These are phyloP conservation scores for Pocota personata DNA, from an alignment of 2,888 invertebrate genomes.

Conservation along the genomic window DNA sequence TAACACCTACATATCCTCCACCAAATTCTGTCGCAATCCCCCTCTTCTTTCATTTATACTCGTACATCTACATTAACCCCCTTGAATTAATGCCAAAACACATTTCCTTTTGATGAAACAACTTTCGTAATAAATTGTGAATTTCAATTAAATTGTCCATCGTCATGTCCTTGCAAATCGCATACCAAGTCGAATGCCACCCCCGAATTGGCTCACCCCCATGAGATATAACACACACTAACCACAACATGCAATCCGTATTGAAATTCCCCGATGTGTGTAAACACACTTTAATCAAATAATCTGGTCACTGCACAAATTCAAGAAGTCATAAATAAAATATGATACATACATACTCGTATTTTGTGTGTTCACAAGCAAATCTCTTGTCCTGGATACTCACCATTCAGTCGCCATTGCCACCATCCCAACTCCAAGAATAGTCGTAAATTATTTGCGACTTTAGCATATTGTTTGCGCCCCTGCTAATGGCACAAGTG, in stretches of 20 bases:
- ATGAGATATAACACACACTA: not conserved
- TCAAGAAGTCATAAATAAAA: conserved; percentile 70
- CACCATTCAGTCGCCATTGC: not conserved
- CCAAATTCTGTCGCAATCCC: not conserved
- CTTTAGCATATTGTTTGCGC: conserved; percentile 68
- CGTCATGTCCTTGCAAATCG: not conserved
- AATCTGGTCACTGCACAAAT: conserved; percentile 70
- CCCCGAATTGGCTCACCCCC: not conserved
- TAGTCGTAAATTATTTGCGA: conserved; percentile 63
- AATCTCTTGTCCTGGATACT: conserved; percentile 17
- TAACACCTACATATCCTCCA: not conserved
- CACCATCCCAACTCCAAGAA: not conserved
- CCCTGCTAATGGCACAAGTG: conserved; percentile 66
- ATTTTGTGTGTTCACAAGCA: conserved; percentile 7
- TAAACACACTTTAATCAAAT: conserved; percentile 62
- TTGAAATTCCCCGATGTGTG: conserved; percentile 39
- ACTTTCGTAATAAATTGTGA: conserved; percentile 40
- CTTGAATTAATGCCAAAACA: not conserved
- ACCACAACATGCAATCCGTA: not conserved
- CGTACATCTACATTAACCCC: not conserved
- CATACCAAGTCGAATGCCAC: conserved; percentile 11
- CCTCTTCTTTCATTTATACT: not conserved
- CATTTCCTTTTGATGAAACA: not conserved
- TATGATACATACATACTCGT: conserved; percentile 52
- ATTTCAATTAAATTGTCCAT: conserved; percentile 55